Conservation (phyloP, 2,797 vertebrate species). For the Thunnus albacares region DNA sequence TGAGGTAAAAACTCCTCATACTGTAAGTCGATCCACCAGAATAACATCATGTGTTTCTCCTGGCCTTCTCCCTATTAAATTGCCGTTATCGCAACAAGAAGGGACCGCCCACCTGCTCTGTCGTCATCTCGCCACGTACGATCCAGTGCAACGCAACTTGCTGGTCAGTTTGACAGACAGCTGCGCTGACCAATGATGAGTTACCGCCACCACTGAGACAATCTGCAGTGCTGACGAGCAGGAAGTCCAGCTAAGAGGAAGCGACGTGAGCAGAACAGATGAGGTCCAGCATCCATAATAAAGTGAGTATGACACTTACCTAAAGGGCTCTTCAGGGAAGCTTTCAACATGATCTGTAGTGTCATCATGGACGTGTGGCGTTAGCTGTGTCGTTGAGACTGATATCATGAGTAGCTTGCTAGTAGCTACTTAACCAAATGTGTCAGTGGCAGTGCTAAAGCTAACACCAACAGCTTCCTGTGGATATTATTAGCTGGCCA, state of each 20-base stretch:
- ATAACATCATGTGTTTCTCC: no score
- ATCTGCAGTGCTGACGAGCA: conserved; percentile 27
- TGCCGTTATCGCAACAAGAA: no score
- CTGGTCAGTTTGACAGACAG: conserved; percentile 20
- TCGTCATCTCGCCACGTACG: conserved; percentile 80
- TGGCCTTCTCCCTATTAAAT: no score
- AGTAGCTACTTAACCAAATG: conserved; percentile 28
- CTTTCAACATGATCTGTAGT: not conserved
- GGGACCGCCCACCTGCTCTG: not conserved
- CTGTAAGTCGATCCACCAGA: no score
- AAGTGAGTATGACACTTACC: conserved; percentile 66
- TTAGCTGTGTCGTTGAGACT: not conserved
- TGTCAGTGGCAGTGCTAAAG: conserved; percentile 63
- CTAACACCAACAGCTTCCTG: conserved; percentile 61
- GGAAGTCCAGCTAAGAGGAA: conserved; percentile 45
- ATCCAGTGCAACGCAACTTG: conserved; percentile 75
- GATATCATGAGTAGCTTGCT: not conserved
- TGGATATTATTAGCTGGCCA: conserved; percentile 42
- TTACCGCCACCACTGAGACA: not conserved
- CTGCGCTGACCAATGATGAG: conserved; percentile 53
- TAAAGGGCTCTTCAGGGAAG: not conserved
- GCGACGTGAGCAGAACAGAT: conserved; percentile 43
- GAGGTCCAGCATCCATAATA: conserved; percentile 44
- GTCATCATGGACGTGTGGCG: not conserved
- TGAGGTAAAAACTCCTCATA: no score